phyloP scores from a whole-genome alignment of 2,797 vertebrate species.

The Pseudochirops cupreus region DNA sequence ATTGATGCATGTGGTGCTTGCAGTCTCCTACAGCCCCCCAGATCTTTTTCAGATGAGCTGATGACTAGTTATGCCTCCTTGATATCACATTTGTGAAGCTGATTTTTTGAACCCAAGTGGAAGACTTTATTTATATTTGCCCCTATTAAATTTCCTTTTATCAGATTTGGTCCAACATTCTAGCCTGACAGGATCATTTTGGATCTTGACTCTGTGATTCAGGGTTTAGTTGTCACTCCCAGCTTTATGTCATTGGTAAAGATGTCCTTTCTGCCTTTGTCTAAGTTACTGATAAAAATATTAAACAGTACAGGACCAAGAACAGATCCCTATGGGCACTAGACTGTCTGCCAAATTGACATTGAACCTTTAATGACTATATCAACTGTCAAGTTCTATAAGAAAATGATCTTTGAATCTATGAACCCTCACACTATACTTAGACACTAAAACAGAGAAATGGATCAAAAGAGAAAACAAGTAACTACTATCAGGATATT shows the following conservation, averaged over 20 bases:
- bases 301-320: not conserved
- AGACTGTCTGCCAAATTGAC: not conserved
- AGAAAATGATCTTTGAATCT: not conserved
- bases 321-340: not conserved
- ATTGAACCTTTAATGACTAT: not conserved
- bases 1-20: not conserved
- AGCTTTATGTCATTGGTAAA: not conserved
- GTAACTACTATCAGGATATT: not conserved
- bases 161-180: not conserved
- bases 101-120: not conserved
- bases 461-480: not conserved
- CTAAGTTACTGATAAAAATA: not conserved
- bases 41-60: not conserved
- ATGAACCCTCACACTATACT: not conserved
- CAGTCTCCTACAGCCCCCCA: not conserved
- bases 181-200: not conserved
- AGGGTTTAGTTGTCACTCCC: not conserved
- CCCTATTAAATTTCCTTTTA: not conserved
- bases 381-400: not conserved
- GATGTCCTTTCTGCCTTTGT: not conserved
- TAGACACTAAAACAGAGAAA: not conserved
- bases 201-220: not conserved
- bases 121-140: not conserved
- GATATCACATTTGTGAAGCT: not conserved
- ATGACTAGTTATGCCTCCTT: not conserved